Evolutionary conservation across 92 coral and sea anemone genomes (phyloP).

Genomic region (Phenganax stokvisi): DNA sequence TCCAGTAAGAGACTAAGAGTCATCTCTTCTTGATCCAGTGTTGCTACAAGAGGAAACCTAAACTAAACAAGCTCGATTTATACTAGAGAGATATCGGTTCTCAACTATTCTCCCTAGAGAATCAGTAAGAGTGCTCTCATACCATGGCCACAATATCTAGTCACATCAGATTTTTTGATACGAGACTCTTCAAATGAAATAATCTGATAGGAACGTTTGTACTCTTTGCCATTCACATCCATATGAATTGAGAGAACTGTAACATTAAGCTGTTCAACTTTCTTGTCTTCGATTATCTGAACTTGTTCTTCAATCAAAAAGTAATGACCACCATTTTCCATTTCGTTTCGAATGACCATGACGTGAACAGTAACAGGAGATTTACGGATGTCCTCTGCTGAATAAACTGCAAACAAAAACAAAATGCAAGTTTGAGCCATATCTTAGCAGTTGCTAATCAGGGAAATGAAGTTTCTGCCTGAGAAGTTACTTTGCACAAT

Average conservation of each 20-base stretch:
- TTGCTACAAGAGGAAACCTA: too few species aligned
- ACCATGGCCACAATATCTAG: constrained; percentile 20
- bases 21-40: too few species aligned
- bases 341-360: neutral
- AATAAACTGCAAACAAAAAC: neutral
- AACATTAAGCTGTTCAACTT: constrained; percentile 64
- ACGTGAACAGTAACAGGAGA: constrained; percentile 4
- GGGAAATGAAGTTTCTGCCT: too few species aligned
- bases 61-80: too few species aligned
- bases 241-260: constrained; percentile 65
- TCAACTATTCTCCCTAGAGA: neutral
- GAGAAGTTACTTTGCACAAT: too few species aligned
- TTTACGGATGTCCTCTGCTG: neutral
- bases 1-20: too few species aligned
- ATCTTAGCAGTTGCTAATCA: neutral
- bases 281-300: constrained; percentile 40
- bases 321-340: constrained; percentile 7
- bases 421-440: neutral
- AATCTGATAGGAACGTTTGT: neutral
- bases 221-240: constrained; percentile 44
- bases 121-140: neutral
- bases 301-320: constrained; percentile 23
- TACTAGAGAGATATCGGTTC: too few species aligned
- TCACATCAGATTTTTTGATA: neutral
- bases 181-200: constrained; percentile 15